Evolutionary conservation across 2,113 vertebrate genomes (phyloP).

Genomic region (Bos javanicus): DNA sequence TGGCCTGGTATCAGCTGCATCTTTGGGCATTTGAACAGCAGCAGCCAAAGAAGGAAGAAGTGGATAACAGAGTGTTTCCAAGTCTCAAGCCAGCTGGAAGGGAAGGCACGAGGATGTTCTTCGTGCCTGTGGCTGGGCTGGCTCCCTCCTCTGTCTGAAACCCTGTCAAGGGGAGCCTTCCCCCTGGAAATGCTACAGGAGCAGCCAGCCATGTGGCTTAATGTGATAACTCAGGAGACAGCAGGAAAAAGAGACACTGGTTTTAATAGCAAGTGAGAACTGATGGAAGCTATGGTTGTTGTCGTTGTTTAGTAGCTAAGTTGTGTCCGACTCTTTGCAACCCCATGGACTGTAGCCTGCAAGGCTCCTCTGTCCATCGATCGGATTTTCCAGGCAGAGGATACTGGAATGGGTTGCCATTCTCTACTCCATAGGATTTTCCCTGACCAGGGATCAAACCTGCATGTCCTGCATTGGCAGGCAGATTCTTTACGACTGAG

Average conservation of each 20-base stretch:
- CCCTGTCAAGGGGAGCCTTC: not conserved
- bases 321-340: not conserved
- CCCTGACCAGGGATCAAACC: not conserved
- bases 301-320: not conserved
- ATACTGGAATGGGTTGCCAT: not conserved
- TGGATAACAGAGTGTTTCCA: rapidly evolving
- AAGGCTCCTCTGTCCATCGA: not conserved
- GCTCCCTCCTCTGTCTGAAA: not conserved
- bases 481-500: not conserved
- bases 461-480: not conserved
- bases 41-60: slow-evolving; percentile 47
- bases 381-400: not conserved
- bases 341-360: not conserved
- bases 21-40: not conserved
- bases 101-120: not conserved
- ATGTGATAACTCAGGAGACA: not conserved
- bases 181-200: not conserved
- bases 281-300: not conserved
- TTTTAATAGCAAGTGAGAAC: not conserved
- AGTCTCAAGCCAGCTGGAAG: not conserved
- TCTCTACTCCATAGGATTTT: not conserved
- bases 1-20: not conserved
- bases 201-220: not conserved
- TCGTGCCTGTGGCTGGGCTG: not conserved
- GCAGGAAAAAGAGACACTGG: not conserved